Evolutionary conservation across 2,888 invertebrate genomes (phyloP).

Genomic region (Dexiosoma caninum): DNA sequence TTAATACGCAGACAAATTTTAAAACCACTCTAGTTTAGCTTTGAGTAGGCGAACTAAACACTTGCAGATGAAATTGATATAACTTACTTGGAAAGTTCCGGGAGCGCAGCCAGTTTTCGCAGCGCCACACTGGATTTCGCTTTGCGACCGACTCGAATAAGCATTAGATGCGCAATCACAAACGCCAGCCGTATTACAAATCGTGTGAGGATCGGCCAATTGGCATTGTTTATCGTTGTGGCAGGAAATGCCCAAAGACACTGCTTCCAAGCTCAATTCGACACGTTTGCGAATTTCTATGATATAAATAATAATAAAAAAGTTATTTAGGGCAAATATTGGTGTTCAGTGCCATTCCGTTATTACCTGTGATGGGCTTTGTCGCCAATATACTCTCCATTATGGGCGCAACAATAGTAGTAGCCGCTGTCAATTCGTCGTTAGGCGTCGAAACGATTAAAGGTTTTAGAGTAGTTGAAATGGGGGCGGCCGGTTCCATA

Average conservation of each 20-base stretch:
- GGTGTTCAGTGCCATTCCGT: not conserved
- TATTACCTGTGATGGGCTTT: slow-evolving; percentile 66
- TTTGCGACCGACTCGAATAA: slow-evolving; percentile 72
- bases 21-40: too few relatives aligned
- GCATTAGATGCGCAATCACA: slow-evolving; percentile 85
- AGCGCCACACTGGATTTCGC: slow-evolving; percentile 82
- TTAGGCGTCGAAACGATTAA: slow-evolving; percentile 65
- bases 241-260: slow-evolving; percentile 88
- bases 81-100: slow-evolving; percentile 86
- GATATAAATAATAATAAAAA: not conserved
- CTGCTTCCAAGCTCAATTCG: slow-evolving; percentile 77
- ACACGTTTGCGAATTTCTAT: slow-evolving; percentile 76
- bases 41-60: too few relatives aligned
- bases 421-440: slow-evolving; percentile 68
- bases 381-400: slow-evolving; percentile 57
- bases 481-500: slow-evolving; percentile 78
- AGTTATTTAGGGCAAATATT: not conserved
- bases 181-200: slow-evolving; percentile 80
- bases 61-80: too few relatives aligned
- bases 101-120: slow-evolving; percentile 87
- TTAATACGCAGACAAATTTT: too few relatives aligned
- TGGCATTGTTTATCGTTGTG: slow-evolving; percentile 87
- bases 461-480: slow-evolving; percentile 72
- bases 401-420: slow-evolving; percentile 60
- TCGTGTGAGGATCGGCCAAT: slow-evolving; percentile 86